Base-by-base conservation (phyloP, 2,888 invertebrate genomes). In the Caenorhabditis panamensis region DNA sequence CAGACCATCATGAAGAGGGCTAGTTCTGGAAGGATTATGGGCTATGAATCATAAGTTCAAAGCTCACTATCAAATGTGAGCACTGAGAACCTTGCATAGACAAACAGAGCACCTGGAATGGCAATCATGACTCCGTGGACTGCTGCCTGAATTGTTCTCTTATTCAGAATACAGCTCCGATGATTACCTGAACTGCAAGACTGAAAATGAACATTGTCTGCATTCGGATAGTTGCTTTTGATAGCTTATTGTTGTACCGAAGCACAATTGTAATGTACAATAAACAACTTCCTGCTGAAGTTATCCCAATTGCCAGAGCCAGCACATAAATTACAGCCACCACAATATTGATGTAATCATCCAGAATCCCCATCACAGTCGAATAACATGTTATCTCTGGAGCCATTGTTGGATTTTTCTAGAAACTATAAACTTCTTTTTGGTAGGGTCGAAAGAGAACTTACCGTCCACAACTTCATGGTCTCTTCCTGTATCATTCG, bases 321-420 rank as follows among this genome's bases (percentile, higher is more conserved):
- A 37, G 11, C 2, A 58, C 20, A 36, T 58, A 58, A 1, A 58
- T 20, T 4, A 36, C 2, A 28, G 11, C 1, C 8, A 11, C 58
- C 20, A 11, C 3, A 3, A 36, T 20, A 36, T 58, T 58, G 58
- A 58, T 37, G n/a, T 13, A 36, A 18, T 58, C 36, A 3, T 20
- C 36, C 18, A 36, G 1, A 18, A 49, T 49, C 1, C 6, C 58
- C 11, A 20, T 13, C 8, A 36, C 36, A 1, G 36, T 36, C 1
- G 58, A 36, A 58, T 18, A n/a, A 36, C 58, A 58, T 5, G 58
- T 58, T 5, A 58, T 11, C 13, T 58, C 58, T 1, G 13, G 18
- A 3, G 58, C 36, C 4, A 58, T 2, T 8, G n/a, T 18, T 1
- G 36, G 58, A 20, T 36, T 11, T 2, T 18, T 20, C 58, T 58